These are phyloP conservation scores for Xiphias gladius DNA, from an alignment of 2,113 vertebrate genomes.

Conservation along the genomic window DNA sequence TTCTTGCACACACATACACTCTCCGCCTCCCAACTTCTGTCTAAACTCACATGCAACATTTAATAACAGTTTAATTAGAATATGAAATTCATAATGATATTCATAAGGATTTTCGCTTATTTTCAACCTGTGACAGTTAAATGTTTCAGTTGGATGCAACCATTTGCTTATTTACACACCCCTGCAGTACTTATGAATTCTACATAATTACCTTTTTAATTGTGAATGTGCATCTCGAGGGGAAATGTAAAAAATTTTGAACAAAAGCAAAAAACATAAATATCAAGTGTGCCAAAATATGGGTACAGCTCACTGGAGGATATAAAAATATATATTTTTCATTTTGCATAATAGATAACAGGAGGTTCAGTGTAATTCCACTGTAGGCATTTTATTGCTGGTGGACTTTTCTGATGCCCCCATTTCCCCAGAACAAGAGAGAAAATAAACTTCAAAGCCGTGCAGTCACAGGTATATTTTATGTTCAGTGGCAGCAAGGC, in stretches of 20 bases:
- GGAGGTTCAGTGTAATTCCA: background rate
- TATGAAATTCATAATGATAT: background rate
- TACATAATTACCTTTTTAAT: slow-evolving; percentile 26
- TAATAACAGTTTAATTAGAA: background rate
- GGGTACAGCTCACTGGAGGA: slow-evolving; percentile 2
- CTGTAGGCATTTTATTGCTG: background rate
- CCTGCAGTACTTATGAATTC: background rate
- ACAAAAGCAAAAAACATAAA: slow-evolving; percentile 30
- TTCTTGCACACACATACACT: background rate
- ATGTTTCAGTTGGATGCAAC: background rate
- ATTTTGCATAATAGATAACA: slow-evolving; percentile 22
- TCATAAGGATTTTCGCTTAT: background rate
- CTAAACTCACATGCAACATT: background rate
- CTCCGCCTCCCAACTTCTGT: background rate
- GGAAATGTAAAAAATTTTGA: slow-evolving; percentile 14
- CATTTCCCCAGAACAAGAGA: background rate
- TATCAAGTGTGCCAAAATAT: background rate
- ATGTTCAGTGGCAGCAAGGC: background rate
- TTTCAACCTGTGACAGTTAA: background rate
- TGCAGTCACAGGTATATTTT: background rate
- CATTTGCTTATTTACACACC: slow-evolving; percentile 18
- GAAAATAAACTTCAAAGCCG: background rate
- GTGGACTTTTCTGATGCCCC: background rate
- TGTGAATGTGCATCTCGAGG: slow-evolving; percentile 14
- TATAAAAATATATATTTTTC: slow-evolving; percentile 14